phyloP scores from a whole-genome alignment of 2,113 vertebrate genomes.

The Pachycephala philippinensis region DNA sequence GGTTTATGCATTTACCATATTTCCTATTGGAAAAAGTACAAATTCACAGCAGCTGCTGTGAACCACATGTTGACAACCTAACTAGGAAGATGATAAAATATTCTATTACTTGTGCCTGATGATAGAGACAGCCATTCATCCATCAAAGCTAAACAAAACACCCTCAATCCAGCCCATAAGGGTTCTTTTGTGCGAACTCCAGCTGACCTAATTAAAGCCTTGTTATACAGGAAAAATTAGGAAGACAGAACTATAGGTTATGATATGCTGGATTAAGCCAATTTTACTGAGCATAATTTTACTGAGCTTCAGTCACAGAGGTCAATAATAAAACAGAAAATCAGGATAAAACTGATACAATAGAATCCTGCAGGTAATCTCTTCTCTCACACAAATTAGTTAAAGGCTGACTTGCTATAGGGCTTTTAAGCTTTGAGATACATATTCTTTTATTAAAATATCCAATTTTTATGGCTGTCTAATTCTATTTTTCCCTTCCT shows the following conservation, averaged over 20 bases:
- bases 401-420: not conserved
- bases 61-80: not conserved
- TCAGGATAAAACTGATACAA: rapidly evolving
- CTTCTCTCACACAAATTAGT: not conserved
- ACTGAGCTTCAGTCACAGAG: not conserved
- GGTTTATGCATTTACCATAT: not conserved
- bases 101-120: not conserved
- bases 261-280: not conserved
- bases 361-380: not conserved
- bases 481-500: not conserved
- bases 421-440: not conserved
- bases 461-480: not conserved
- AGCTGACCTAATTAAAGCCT: not conserved
- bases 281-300: not conserved
- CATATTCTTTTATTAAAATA: not conserved
- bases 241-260: not conserved
- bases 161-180: not conserved
- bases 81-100: not conserved
- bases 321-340: not conserved
- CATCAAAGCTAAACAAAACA: not conserved
- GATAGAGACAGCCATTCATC: not conserved
- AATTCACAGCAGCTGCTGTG: not conserved
- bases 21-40: not conserved
- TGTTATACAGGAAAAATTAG: not conserved
- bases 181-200: not conserved